Evolutionary conservation across 2,888 invertebrate species (phyloP).

Genomic region (Ceraclea dissimilis): DNA sequence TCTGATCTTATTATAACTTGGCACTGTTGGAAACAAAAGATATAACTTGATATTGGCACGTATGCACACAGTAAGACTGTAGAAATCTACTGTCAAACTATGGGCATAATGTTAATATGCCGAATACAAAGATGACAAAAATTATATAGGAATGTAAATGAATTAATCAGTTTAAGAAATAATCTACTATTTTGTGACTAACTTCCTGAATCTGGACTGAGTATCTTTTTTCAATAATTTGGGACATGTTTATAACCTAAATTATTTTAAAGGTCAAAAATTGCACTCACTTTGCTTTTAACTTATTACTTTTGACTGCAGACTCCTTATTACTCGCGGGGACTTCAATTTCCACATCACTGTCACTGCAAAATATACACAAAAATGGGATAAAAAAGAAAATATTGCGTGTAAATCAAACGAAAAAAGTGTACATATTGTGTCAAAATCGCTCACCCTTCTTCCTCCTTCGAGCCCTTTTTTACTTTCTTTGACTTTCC

Average conservation of each 20-base stretch:
- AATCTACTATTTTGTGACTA: too few species aligned
- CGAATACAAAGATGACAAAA: too few species aligned
- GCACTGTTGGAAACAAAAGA: constrained; percentile 1
- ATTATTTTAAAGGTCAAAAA: not conserved
- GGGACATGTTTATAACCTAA: constrained; percentile 1
- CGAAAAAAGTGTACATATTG: constrained; percentile 33
- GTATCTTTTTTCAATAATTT: too few species aligned
- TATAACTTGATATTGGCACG: not conserved
- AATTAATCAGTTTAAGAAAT: too few species aligned
- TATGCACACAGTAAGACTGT: not conserved
- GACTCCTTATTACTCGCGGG: constrained; percentile 38
- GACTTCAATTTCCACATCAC: constrained; percentile 48
- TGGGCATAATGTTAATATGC: too few species aligned
- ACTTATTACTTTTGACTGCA: constrained; percentile 26
- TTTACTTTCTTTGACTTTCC: constrained; percentile 78
- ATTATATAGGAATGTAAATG: too few species aligned
- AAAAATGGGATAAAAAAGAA: not conserved
- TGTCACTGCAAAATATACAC: constrained; percentile 46
- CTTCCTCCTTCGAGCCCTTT: constrained; percentile 66
- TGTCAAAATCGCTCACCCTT: constrained; percentile 53
- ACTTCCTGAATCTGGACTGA: too few species aligned
- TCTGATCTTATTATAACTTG: not conserved
- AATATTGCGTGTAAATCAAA: constrained; percentile 1
- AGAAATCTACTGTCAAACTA: too few species aligned
- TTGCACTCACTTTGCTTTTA: constrained; percentile 29